phyloP scores from a whole-genome alignment of 1,140 invertebrate genomes.

The Pogonus chalceus region DNA sequence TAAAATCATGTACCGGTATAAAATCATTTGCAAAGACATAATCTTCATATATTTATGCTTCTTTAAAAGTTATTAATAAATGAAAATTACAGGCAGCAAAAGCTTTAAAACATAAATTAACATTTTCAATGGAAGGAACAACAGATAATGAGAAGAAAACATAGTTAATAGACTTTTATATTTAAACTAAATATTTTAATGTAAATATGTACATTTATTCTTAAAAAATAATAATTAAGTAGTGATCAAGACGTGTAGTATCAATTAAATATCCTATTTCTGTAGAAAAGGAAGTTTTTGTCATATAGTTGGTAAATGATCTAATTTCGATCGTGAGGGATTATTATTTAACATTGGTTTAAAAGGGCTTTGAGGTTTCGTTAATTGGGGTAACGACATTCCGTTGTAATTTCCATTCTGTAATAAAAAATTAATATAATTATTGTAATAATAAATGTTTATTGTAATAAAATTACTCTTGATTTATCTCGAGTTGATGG shows the following conservation, averaged over 20 bases:
- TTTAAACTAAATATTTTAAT: constrained; percentile 9
- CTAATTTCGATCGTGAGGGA: constrained; percentile 44
- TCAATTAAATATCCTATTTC: constrained; percentile 4
- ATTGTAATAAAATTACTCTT: constrained; percentile 34
- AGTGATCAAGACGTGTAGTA: not conserved
- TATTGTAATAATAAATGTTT: constrained; percentile 9
- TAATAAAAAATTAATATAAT: constrained; percentile 24
- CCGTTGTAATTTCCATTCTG: constrained; percentile 43
- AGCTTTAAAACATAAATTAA: constrained; percentile 11
- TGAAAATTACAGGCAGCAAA: constrained; percentile 14
- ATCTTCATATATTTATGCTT: not conserved
- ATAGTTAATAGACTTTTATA: not conserved
- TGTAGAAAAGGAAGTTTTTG: constrained; percentile 33
- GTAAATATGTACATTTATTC: constrained; percentile 9
- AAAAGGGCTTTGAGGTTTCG: constrained; percentile 38
- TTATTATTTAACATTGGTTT: constrained; percentile 35
- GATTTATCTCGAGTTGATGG: constrained; percentile 47
- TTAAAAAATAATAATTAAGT: not conserved
- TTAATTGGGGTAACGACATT: constrained; percentile 52
- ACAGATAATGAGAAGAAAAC: not conserved
- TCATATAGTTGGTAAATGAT: constrained; percentile 63
- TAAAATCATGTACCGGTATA: not conserved
- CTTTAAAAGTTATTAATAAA: no score
- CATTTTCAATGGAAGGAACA: not conserved
- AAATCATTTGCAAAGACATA: not conserved